Evolutionary conservation across 2,113 vertebrate genomes (phyloP).

Genomic region (Apaloderma vittatum): DNA sequence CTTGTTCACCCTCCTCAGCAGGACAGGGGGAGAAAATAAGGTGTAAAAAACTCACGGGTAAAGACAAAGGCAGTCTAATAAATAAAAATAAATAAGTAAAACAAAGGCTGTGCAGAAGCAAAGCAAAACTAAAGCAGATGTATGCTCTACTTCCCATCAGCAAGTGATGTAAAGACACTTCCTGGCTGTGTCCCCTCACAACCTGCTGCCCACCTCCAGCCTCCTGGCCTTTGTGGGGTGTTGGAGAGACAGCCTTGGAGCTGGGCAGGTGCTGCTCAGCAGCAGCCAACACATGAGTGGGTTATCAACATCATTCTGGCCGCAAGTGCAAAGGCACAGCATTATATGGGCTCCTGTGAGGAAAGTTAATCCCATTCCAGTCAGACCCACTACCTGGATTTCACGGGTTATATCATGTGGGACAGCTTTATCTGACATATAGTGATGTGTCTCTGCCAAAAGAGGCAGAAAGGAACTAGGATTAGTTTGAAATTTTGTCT

Average conservation of each 20-base stretch:
- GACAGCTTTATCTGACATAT: not conserved
- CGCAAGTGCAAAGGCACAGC: not conserved
- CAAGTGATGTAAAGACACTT: not conserved
- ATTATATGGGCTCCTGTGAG: not conserved
- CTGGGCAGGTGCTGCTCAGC: not conserved
- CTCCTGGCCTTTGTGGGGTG: accelerated
- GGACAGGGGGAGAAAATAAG: not conserved
- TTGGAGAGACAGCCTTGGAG: not conserved
- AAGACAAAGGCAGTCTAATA: not conserved
- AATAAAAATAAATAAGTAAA: not conserved
- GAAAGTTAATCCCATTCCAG: not conserved
- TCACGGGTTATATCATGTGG: not conserved
- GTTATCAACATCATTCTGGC: not conserved
- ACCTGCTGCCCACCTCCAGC: not conserved
- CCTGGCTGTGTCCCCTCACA: not conserved
- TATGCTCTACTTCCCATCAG: not conserved
- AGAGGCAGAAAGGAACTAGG: not conserved
- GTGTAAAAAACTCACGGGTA: not conserved
- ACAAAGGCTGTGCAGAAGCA: not conserved
- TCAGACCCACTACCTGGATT: not conserved
- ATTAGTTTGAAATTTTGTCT: not conserved
- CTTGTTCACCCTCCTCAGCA: not conserved
- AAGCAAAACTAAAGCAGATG: not conserved
- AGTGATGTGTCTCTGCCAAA: not conserved
- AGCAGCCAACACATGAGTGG: not conserved